phyloP scores from a whole-genome alignment of 2,888 invertebrate genomes.

The Amblyjoppa fuscipennis region DNA sequence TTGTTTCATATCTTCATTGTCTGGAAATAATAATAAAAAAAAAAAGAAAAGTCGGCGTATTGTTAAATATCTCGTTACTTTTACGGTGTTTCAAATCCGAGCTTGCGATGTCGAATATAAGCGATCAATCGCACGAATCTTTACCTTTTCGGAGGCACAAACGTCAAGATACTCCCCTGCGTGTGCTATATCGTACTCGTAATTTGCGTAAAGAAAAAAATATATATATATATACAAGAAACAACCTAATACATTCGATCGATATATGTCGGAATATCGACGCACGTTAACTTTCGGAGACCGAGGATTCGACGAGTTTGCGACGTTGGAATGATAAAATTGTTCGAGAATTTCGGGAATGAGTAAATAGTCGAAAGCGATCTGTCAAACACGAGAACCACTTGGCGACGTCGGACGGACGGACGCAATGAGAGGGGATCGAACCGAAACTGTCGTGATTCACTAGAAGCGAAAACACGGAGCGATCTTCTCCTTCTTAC shows the following conservation, averaged over 20 bases:
- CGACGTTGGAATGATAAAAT: not conserved
- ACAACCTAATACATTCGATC: conserved; percentile 31
- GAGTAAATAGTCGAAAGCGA: not conserved
- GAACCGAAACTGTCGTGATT: conserved; percentile 32
- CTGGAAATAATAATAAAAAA: conserved; percentile 36
- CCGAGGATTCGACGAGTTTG: conserved; percentile 8
- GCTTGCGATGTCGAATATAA: conserved; percentile 10
- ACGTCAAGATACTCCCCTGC: conserved; percentile 50
- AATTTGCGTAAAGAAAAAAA: conserved; percentile 22
- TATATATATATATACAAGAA: too few relatives aligned
- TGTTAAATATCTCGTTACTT: not conserved
- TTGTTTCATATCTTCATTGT: conserved; percentile 55
- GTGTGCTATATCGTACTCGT: conserved; percentile 38
- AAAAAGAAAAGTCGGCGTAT: not conserved
- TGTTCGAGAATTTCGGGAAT: conserved; percentile 11
- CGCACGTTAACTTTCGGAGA: not conserved
- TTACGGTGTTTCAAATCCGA: not conserved
- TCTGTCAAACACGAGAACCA: conserved; percentile 50
- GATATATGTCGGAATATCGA: conserved; percentile 28
- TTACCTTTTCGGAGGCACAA: conserved; percentile 63
- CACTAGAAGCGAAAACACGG: conserved; percentile 31
- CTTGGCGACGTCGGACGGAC: conserved; percentile 59
- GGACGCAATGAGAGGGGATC: conserved; percentile 45
- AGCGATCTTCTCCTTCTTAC: not conserved
- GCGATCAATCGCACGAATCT: conserved; percentile 57